Percentiles rank a stretch among this genome's conserved stretches.
Conservation (phyloP, 2,888 invertebrate genomes). For the Maniola hyperantus region DNA sequence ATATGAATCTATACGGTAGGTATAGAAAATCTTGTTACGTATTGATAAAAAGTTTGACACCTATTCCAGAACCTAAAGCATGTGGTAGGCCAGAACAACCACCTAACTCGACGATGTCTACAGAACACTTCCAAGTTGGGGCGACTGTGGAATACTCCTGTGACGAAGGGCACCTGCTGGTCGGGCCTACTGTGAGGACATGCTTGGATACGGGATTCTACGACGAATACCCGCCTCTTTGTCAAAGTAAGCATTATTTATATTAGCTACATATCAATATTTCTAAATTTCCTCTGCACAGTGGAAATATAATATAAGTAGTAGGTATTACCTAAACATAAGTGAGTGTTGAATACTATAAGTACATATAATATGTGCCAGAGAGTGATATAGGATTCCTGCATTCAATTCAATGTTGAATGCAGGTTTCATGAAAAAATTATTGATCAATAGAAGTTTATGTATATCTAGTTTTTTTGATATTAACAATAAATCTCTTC, state of each 20-base stretch:
- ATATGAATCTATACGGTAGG: neutral
- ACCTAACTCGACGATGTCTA: slow-evolving; percentile 94
- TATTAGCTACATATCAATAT: too few species aligned
- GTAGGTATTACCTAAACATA: too few species aligned
- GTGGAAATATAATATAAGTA: too few species aligned
- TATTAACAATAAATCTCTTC: too few species aligned
- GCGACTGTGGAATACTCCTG: slow-evolving; percentile 92
- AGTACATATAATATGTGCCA: too few species aligned
- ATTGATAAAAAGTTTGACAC: neutral
- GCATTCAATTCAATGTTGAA: too few species aligned
- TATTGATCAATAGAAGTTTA: too few species aligned
- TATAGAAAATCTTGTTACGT: neutral
- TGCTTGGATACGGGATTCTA: slow-evolving; percentile 96
- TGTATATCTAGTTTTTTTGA: too few species aligned
- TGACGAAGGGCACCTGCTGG: slow-evolving; percentile 92
- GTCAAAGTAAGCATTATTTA: slow-evolving; percentile 85
- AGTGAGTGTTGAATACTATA: too few species aligned
- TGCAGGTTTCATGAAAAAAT: too few species aligned
- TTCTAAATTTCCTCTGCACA: too few species aligned
- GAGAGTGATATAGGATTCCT: too few species aligned
- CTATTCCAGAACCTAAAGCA: slow-evolving; percentile 89
- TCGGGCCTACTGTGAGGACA: slow-evolving; percentile 91
- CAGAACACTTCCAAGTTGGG: slow-evolving; percentile 90
- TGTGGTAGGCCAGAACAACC: slow-evolving; percentile 97
- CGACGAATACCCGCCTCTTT: slow-evolving; percentile 96